Evolutionary conservation across 2,113 vertebrate genomes (phyloP).

Genomic region (Calidris pygmaea): DNA sequence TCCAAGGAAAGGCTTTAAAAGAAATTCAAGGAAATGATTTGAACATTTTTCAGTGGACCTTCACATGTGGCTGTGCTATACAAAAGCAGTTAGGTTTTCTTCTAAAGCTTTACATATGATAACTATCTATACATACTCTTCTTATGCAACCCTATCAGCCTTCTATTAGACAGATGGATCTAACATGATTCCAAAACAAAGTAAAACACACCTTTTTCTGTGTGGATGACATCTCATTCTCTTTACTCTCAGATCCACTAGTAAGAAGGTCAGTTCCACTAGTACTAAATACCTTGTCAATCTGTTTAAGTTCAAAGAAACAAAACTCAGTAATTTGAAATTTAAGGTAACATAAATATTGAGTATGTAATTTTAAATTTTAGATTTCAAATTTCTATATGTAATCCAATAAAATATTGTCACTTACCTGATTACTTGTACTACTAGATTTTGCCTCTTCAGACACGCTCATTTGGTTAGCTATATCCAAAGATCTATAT

Average conservation of each 20-base stretch:
- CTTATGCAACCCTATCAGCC: neutral
- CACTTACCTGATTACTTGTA: conserved; percentile 82
- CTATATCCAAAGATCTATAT: conserved; percentile 83
- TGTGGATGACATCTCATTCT: conserved; percentile 79
- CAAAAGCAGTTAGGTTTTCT: neutral
- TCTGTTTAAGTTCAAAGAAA: conserved; percentile 74
- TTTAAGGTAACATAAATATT: neutral
- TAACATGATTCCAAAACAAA: neutral
- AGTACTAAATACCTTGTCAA: conserved; percentile 86
- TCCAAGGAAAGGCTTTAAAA: neutral
- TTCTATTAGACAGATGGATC: neutral
- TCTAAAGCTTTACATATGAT: neutral
- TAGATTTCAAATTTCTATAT: neutral
- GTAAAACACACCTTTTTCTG: conserved; percentile 82
- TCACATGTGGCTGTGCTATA: neutral
- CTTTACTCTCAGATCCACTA: conserved; percentile 82
- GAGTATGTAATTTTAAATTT: neutral
- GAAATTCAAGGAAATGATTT: neutral
- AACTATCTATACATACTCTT: neutral
- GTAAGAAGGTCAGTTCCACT: conserved; percentile 76
- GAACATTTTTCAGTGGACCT: neutral
- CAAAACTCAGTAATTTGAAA: neutral
- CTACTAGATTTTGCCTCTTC: conserved; percentile 82
- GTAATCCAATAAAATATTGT: neutral
- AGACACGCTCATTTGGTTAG: conserved; percentile 79